Evolutionary conservation across 2,888 invertebrate genomes (phyloP).

Genomic region (Harmothoe impar): DNA sequence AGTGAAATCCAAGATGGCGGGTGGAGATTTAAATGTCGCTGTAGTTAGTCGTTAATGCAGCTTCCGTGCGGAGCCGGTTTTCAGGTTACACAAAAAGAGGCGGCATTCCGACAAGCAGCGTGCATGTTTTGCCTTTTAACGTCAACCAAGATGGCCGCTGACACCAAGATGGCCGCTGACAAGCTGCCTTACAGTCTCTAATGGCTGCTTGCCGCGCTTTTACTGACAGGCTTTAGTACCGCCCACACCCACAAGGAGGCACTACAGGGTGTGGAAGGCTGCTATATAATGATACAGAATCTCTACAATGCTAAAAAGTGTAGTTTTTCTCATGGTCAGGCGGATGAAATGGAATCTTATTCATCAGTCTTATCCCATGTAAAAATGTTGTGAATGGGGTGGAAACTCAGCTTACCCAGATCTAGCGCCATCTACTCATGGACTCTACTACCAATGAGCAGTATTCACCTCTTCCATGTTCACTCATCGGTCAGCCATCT

Average conservation of each 20-base stretch:
- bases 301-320: too few species aligned
- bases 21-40: not conserved
- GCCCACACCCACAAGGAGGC: not conserved
- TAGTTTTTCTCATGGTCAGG: too few species aligned
- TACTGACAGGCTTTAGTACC: not conserved
- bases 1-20: not conserved
- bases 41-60: not conserved
- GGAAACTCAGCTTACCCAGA: too few species aligned
- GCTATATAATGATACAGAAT: too few species aligned
- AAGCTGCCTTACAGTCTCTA: constrained; percentile 23
- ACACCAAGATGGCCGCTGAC: constrained; percentile 40
- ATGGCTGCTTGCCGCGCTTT: not conserved
- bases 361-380: too few species aligned
- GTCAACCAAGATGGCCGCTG: constrained; percentile 42
- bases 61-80: constrained; percentile 9
- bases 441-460: too few species aligned
- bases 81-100: constrained; percentile 15
- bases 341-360: too few species aligned
- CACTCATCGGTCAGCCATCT: too few species aligned
- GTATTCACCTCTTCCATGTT: too few species aligned
- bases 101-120: not conserved
- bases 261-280: too few species aligned
- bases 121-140: constrained; percentile 46
- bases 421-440: too few species aligned
- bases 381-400: too few species aligned